Percentiles rank a stretch among this genome's conserved stretches.
These are phyloP conservation scores for Rhea pennata DNA, from an alignment of 2,113 vertebrate genomes.

Conservation along the genomic window DNA sequence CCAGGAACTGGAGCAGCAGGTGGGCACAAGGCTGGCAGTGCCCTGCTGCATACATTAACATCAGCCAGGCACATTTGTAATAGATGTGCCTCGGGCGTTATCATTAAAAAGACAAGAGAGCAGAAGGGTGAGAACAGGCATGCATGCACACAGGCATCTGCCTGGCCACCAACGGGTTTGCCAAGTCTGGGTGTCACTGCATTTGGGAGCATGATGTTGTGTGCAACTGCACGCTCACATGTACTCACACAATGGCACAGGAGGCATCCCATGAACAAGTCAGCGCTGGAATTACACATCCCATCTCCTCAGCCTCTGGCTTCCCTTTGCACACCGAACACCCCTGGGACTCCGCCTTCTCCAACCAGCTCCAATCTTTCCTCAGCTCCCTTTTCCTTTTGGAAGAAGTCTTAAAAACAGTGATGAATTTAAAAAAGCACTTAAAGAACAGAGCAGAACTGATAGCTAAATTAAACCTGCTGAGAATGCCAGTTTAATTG, in stretches of 20 bases:
- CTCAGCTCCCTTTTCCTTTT: neutral
- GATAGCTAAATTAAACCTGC: constrained; percentile 80
- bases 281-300: neutral
- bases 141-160: neutral
- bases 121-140: neutral
- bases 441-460: constrained; percentile 80
- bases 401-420: constrained; percentile 37
- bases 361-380: neutral
- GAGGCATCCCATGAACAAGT: neutral
- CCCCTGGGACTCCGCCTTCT: neutral
- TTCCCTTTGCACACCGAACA: neutral
- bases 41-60: neutral
- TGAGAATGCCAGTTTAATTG: constrained; percentile 79
- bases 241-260: neutral
- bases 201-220: neutral
- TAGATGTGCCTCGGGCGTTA: no score
- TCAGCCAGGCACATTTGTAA: neutral
- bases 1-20: neutral
- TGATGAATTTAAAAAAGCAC: constrained; percentile 67
- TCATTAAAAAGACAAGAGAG: neutral
- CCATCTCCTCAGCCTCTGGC: neutral
- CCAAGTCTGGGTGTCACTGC: neutral
- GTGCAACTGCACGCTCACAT: neutral
- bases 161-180: neutral
- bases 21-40: neutral